Conservation (phyloP, 2,113 vertebrate genomes). For the Grammomys dolichurus region DNA sequence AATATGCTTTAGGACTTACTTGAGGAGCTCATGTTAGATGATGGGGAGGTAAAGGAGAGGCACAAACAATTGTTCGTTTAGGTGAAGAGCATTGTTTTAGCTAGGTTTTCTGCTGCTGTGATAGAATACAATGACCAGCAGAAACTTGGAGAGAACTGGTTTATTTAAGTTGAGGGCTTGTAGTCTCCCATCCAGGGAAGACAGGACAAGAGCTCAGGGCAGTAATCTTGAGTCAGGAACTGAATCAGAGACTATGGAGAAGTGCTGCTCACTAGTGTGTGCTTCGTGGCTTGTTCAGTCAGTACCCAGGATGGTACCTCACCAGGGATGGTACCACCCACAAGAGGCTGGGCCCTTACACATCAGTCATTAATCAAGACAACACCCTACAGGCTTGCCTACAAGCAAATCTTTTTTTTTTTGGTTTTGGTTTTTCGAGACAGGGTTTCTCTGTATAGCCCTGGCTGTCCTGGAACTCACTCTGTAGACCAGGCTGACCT, state of each 20-base stretch:
- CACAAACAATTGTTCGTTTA: not conserved
- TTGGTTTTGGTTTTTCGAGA: too few species aligned
- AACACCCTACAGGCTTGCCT: not conserved
- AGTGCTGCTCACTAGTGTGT: not conserved
- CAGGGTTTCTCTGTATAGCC: too few species aligned
- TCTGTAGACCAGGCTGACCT: too few species aligned
- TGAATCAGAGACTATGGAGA: not conserved
- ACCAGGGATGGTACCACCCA: not conserved
- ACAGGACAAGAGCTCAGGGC: too few species aligned
- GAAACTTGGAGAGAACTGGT: not conserved
- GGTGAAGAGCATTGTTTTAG: not conserved
- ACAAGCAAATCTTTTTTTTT: not conserved
- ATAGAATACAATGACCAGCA: not conserved
- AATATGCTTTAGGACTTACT: too few species aligned
- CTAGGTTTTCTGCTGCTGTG: not conserved
- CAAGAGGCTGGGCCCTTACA: not conserved
- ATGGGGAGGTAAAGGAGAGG: not conserved
- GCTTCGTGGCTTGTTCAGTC: not conserved
- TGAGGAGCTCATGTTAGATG: not conserved
- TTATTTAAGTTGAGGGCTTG: not conserved
- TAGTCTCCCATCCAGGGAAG: not conserved
- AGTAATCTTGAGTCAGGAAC: not conserved
- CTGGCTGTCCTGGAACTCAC: too few species aligned
- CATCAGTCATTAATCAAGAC: not conserved
- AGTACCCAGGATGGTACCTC: not conserved